These are phyloP conservation scores for Poeciliopsis paucimaculata DNA, from an alignment of 2,797 vertebrate species.

Conservation along the genomic window DNA sequence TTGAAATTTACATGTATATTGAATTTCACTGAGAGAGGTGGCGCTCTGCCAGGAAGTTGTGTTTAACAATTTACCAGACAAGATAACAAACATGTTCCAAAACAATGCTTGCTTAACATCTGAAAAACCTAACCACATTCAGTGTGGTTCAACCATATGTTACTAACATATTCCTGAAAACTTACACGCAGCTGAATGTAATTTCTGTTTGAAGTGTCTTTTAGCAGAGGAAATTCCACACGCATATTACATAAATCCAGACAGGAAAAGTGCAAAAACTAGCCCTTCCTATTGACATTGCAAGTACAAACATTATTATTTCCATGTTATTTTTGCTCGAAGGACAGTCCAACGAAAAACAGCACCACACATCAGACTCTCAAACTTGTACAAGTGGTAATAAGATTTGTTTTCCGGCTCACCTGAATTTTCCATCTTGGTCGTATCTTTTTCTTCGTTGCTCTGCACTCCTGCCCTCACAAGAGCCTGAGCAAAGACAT, in stretches of 20 bases:
- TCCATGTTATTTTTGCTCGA: neutral
- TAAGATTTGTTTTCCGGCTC: neutral
- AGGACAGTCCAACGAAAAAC: neutral
- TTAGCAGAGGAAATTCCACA: neutral
- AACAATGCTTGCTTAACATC: neutral
- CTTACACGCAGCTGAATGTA: neutral
- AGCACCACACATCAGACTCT: neutral
- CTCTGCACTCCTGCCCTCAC: conserved; percentile 71
- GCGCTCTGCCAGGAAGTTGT: neutral
- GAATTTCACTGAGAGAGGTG: neutral
- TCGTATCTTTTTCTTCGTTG: conserved; percentile 40
- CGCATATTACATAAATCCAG: neutral
- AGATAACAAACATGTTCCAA: neutral
- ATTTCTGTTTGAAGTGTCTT: neutral
- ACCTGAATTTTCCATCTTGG: conserved; percentile 51
- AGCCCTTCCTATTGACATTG: neutral
- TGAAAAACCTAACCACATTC: neutral
- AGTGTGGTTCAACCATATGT: neutral
- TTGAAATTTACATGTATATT: neutral
- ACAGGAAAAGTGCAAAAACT: conserved; percentile 2
- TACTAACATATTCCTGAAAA: neutral
- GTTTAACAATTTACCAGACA: neutral
- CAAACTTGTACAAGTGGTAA: neutral
- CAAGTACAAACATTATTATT: neutral
- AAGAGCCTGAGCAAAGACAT: conserved; percentile 63